phyloP scores from a whole-genome alignment of 2,113 vertebrate species.

The Athene cunicularia region DNA sequence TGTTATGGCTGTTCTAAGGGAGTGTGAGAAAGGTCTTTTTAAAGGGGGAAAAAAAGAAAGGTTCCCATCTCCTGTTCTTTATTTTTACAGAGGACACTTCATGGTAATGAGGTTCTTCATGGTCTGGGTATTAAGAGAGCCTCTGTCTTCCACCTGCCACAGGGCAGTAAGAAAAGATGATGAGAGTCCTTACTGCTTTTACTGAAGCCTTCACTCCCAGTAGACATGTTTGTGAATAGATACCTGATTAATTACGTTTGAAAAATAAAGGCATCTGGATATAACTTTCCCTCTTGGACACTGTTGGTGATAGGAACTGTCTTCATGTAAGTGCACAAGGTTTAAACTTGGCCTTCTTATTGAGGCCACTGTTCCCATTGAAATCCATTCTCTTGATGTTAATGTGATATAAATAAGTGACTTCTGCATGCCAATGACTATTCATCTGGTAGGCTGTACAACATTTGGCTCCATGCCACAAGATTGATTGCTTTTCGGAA shows the following conservation, averaged over 20 bases:
- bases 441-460: not conserved
- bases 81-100: not conserved
- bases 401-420: not conserved
- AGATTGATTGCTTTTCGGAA: constrained; percentile 26
- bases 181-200: not conserved
- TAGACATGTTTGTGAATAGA: not conserved
- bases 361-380: not conserved
- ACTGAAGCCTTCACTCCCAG: not conserved
- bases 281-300: not conserved
- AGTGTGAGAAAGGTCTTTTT: not conserved
- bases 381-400: not conserved
- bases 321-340: not conserved
- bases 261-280: not conserved
- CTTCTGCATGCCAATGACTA: not conserved
- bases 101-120: not conserved
- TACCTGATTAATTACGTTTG: not conserved
- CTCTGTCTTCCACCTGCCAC: not conserved
- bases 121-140: not conserved
- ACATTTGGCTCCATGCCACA: not conserved
- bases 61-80: not conserved
- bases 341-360: not conserved
- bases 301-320: not conserved
- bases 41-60: not conserved
- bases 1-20: not conserved
- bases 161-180: not conserved